phyloP scores from a whole-genome alignment of 2,797 vertebrate species.

The Nothura maculosa region DNA sequence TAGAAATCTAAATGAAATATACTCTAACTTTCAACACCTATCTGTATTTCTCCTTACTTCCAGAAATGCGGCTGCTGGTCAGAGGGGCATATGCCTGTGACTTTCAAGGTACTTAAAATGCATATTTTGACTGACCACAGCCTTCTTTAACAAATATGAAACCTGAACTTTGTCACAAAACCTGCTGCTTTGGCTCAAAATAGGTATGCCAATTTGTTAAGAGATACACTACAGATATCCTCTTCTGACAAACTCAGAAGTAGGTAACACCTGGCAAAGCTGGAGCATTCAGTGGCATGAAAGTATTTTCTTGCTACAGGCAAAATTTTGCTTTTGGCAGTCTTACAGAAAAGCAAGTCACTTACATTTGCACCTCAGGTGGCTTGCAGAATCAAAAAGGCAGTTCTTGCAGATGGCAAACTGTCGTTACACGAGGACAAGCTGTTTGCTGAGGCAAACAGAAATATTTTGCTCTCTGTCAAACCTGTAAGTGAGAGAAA shows the following conservation, averaged over 20 bases:
- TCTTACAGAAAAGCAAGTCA: slow-evolving; percentile 58
- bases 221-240: neutral
- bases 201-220: neutral
- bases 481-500: slow-evolving; percentile 46
- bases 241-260: slow-evolving; percentile 21
- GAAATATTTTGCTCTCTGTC: slow-evolving; percentile 68
- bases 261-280: slow-evolving; percentile 43
- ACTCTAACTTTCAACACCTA: neutral
- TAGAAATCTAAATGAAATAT: neutral
- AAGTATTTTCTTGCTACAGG: slow-evolving; percentile 56
- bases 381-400: slow-evolving; percentile 67
- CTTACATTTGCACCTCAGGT: slow-evolving; percentile 74
- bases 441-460: slow-evolving; percentile 61
- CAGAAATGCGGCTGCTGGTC: slow-evolving; percentile 23
- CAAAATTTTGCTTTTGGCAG: slow-evolving; percentile 67
- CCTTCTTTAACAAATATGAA: slow-evolving; percentile 2
- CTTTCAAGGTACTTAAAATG: neutral
- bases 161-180: slow-evolving; percentile 3
- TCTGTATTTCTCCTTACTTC: neutral
- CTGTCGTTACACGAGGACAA: slow-evolving; percentile 69
- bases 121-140: slow-evolving; percentile 20
- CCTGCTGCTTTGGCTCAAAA: neutral
- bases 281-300: neutral
- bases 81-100: neutral
- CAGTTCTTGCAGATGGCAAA: slow-evolving; percentile 67